A percentile compares a stretch with the other conserved stretches of the same genome.
These are phyloP conservation scores for Galerucella pusilla DNA, from an alignment of 2,888 invertebrate genomes.

Conservation along the genomic window DNA sequence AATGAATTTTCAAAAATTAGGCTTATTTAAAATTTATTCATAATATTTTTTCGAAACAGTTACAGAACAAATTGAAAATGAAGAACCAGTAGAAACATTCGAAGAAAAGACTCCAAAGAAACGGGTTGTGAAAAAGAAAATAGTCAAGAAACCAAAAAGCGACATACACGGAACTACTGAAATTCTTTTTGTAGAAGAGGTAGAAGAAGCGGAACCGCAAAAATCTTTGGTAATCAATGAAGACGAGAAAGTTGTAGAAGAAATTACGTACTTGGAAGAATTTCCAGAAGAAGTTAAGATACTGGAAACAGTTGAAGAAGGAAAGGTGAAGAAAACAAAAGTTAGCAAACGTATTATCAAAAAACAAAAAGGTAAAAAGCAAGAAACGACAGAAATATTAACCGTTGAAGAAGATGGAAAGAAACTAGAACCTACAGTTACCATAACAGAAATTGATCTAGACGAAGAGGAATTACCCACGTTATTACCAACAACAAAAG, in stretches of 20 bases:
- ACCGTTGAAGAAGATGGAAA: conserved; percentile 56
- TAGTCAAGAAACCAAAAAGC: conserved; percentile 57
- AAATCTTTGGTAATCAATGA: conserved; percentile 50
- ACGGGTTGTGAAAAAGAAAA: conserved; percentile 56
- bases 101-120: conserved; percentile 49
- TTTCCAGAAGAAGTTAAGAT: conserved; percentile 50
- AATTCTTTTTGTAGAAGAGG: conserved; percentile 56
- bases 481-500: conserved; percentile 54
- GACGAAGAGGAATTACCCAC: conserved; percentile 49
- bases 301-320: conserved; percentile 38
- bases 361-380: conserved; percentile 58
- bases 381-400: conserved; percentile 57
- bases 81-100: conserved; percentile 44
- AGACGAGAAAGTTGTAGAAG: conserved; percentile 37
- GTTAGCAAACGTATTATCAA: conserved; percentile 60
- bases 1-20: neutral
- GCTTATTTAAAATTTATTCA: neutral
- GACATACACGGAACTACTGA: conserved; percentile 54
- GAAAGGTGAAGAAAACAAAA: conserved; percentile 47
- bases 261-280: conserved; percentile 45
- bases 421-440: conserved; percentile 52
- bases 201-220: conserved; percentile 58
- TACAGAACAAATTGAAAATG: conserved; percentile 43
- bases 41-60: neutral
- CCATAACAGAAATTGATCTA: conserved; percentile 52